Evolutionary conservation across 2,113 vertebrate genomes (phyloP).

Genomic region (Mus pahari): DNA sequence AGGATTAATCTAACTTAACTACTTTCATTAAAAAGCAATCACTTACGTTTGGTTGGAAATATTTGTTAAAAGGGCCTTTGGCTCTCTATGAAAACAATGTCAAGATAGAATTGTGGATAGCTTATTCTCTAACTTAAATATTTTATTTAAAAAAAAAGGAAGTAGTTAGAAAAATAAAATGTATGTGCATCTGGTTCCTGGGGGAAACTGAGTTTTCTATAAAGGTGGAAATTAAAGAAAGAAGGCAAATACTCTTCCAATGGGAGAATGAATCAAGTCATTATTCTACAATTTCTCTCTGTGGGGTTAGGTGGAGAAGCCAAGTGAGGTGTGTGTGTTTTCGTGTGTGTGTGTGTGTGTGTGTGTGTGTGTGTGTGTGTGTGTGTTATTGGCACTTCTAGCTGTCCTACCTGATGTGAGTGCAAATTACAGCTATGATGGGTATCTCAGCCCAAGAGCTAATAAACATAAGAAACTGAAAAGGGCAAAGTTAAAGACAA

Average conservation of each 20-base stretch:
- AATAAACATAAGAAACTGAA: neutral
- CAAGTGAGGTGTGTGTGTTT: neutral
- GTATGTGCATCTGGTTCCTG: neutral
- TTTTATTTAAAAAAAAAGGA: slow-evolving; percentile 29
- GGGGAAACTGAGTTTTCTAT: slow-evolving; percentile 3
- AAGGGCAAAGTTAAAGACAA: neutral
- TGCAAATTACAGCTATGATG: neutral
- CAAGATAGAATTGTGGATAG: neutral
- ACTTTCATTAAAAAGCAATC: slow-evolving; percentile 4
- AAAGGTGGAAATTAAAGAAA: neutral
- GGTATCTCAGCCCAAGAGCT: neutral
- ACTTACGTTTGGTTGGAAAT: slow-evolving; percentile 21
- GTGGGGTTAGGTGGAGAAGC: neutral
- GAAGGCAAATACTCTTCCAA: neutral
- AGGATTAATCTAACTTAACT: slow-evolving; percentile 36
- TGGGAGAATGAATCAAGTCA: neutral
- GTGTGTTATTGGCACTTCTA: neutral
- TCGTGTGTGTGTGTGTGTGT: too few relatives aligned
- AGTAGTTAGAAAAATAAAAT: neutral
- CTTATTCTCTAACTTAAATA: slow-evolving; percentile 28
- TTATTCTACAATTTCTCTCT: neutral
- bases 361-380: neutral
- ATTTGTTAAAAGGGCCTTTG: neutral
- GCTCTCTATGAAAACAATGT: slow-evolving; percentile 23
- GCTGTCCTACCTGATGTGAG: neutral